These are phyloP conservation scores for Falco concolor DNA, from an alignment of 2,797 vertebrate species.

Conservation along the genomic window DNA sequence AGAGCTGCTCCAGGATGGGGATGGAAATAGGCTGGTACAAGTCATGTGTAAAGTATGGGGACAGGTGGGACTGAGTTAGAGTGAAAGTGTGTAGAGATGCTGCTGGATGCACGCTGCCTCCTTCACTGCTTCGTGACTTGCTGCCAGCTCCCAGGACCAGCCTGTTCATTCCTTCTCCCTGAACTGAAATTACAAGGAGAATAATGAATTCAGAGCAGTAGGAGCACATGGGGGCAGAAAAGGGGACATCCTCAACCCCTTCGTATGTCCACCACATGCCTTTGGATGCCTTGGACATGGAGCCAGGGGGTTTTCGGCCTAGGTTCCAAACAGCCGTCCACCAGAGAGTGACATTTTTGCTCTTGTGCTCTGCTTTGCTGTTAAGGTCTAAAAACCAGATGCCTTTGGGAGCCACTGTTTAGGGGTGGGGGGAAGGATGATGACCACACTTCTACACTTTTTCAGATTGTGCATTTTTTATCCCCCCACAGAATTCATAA, in stretches of 20 bases:
- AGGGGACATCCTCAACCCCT: background rate
- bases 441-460: background rate
- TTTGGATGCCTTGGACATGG: background rate
- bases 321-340: background rate
- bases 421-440: background rate
- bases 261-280: background rate
- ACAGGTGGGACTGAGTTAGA: background rate
- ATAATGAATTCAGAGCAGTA: background rate
- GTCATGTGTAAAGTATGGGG: background rate
- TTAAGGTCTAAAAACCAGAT: conserved; percentile 1
- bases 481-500: background rate
- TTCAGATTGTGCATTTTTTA: background rate
- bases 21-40: background rate
- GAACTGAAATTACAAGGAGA: background rate
- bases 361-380: background rate
- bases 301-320: background rate
- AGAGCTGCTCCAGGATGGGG: background rate
- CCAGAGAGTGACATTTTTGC: background rate
- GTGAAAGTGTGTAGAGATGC: background rate
- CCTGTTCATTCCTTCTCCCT: background rate
- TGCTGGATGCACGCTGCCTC: background rate
- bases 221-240: background rate
- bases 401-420: background rate
- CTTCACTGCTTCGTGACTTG: background rate
- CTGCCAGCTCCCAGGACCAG: background rate